Evolutionary conservation across 2,888 invertebrate species (phyloP).

Genomic region (Ceratothoa steindachneri): DNA sequence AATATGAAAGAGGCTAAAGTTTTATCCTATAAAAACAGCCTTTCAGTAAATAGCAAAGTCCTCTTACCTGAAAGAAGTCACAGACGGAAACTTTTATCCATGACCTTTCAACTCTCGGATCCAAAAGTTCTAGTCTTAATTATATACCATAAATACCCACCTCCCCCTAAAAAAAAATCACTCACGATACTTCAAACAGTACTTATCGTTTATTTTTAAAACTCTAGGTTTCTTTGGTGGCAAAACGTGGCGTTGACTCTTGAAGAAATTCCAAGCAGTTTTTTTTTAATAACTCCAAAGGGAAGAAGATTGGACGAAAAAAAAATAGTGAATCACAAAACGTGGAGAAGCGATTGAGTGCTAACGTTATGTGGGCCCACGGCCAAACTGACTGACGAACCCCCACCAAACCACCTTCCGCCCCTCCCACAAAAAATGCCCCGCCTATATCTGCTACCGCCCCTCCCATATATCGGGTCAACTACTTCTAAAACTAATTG

Average conservation of each 20-base stretch:
- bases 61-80: background rate
- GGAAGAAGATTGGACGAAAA: background rate
- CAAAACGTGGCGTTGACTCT: too few species aligned
- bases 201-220: background rate
- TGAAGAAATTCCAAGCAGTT: background rate
- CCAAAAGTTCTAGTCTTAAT: too few species aligned
- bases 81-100: background rate
- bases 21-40: too few species aligned
- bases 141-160: too few species aligned
- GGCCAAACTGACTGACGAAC: background rate
- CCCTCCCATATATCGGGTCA: constrained; percentile 7
- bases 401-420: constrained; percentile 5
- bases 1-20: too few species aligned
- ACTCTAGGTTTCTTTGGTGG: too few species aligned
- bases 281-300: background rate
- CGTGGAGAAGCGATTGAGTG: background rate
- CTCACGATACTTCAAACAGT: background rate
- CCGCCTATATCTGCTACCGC: background rate
- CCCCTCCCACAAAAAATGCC: constrained; percentile 6
- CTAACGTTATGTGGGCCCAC: background rate
- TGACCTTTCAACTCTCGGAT: background rate
- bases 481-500: background rate
- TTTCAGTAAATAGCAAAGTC: background rate
- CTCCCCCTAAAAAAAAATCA: too few species aligned
- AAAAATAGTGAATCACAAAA: background rate